Evolutionary conservation across 2,888 invertebrate genomes (phyloP).

Genomic region (Electrophaes corylata): DNA sequence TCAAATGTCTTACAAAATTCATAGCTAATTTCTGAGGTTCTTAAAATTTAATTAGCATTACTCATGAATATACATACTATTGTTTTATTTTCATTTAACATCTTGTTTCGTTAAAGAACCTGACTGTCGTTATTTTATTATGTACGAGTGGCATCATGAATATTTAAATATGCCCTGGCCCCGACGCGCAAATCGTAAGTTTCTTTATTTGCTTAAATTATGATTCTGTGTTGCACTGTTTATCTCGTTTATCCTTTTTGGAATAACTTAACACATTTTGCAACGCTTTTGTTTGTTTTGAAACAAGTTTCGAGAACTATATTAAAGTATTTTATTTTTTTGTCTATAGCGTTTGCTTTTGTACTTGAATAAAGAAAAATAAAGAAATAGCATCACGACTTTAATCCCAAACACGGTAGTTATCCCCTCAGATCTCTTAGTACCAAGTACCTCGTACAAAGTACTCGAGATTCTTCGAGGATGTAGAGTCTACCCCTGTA

Average conservation of each 20-base stretch:
- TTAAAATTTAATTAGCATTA: background rate
- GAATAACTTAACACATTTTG: slow-evolving; percentile 1
- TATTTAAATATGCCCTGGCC: slow-evolving; percentile 62
- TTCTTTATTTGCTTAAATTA: slow-evolving; percentile 51
- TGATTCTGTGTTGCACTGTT: slow-evolving; percentile 24
- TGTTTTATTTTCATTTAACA: slow-evolving; percentile 48
- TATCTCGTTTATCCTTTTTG: slow-evolving; percentile 3
- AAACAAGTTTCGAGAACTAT: background rate
- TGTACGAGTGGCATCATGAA: slow-evolving; percentile 74
- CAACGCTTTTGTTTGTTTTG: background rate
- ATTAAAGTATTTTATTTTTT: too few species aligned
- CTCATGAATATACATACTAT: background rate
- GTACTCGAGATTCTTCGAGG: too few species aligned
- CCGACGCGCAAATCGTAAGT: slow-evolving; percentile 48
- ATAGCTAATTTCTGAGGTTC: background rate
- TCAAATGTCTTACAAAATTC: background rate
- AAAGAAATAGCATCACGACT: too few species aligned
- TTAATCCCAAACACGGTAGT: too few species aligned
- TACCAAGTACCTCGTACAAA: too few species aligned
- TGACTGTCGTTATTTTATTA: slow-evolving; percentile 71
- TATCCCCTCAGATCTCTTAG: too few species aligned
- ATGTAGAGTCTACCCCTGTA: too few species aligned
- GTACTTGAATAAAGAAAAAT: too few species aligned
- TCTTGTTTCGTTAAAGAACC: slow-evolving; percentile 74
- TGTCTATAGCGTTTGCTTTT: too few species aligned